phyloP scores from a whole-genome alignment of 2,113 vertebrate genomes.

The Loxodonta africana region DNA sequence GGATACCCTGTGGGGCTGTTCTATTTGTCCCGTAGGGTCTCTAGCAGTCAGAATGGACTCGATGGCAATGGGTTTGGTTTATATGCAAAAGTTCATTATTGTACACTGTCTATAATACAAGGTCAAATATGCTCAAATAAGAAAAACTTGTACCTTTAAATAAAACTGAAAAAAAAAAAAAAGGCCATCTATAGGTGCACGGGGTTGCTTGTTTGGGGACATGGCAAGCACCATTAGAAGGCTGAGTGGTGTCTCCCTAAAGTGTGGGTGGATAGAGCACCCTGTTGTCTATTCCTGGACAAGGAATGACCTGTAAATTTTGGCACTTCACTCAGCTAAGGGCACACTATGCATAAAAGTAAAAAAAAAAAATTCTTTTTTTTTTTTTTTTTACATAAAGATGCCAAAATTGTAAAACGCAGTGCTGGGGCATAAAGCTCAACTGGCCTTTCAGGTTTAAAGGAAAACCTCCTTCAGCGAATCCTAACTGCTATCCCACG shows the following conservation, averaged over 20 bases:
- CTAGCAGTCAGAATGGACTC: too few relatives aligned
- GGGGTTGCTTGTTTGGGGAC: neutral
- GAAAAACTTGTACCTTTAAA: neutral
- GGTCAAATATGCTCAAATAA: neutral
- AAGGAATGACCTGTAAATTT: neutral
- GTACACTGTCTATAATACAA: neutral
- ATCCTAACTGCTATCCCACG: neutral
- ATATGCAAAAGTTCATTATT: neutral
- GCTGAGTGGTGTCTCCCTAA: neutral
- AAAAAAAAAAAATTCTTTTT: too few relatives aligned
- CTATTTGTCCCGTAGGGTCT: too few relatives aligned
- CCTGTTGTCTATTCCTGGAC: neutral
- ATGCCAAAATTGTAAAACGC: neutral
- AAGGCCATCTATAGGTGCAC: neutral
- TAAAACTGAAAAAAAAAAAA: neutral
- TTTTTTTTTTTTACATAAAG: too few relatives aligned
- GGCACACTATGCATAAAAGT: neutral
- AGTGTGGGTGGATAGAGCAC: too few relatives aligned
- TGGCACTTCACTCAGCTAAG: neutral
- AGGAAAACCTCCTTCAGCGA: neutral
- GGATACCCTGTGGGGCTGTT: too few relatives aligned
- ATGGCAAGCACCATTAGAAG: neutral
- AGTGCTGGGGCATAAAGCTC: neutral
- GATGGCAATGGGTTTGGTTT: too few relatives aligned
- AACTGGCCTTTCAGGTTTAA: neutral